A percentile compares a stretch with the other conserved stretches of the same genome.
These are phyloP conservation scores for Balearica regulorum DNA, from an alignment of 2,797 vertebrate species.

Conservation along the genomic window DNA sequence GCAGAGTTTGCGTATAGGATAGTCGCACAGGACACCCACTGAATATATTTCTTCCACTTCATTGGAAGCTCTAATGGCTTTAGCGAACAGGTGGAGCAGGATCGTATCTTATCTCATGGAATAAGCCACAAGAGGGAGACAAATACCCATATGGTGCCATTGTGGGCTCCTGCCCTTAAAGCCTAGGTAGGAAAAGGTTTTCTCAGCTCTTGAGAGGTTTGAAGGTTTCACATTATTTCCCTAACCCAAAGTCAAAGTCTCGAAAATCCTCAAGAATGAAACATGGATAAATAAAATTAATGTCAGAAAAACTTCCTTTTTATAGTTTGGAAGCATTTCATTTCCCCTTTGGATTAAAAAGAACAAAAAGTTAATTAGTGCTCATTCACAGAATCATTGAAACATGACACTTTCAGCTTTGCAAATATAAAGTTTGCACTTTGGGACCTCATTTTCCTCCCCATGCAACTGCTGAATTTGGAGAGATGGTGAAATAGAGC, in stretches of 20 bases:
- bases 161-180: neutral
- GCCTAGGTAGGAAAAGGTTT: neutral
- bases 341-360: neutral
- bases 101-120: neutral
- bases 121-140: slow-evolving; percentile 1
- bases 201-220: neutral
- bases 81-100: neutral
- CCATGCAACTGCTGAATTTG: neutral
- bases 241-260: neutral
- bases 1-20: neutral
- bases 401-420: neutral
- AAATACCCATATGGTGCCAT: neutral
- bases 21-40: neutral
- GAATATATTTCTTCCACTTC: neutral
- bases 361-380: neutral
- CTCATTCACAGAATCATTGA: neutral
- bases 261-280: neutral
- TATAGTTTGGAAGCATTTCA: neutral
- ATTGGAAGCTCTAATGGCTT: neutral
- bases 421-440: neutral
- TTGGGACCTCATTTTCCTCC: neutral
- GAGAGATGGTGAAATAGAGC: neutral
- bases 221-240: neutral
- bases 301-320: neutral
- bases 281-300: neutral